Evolutionary conservation across 2,797 vertebrate species (phyloP), one percentile per base, ranked within the genome.

Genomic region (Darevskia nairensis): DNA sequence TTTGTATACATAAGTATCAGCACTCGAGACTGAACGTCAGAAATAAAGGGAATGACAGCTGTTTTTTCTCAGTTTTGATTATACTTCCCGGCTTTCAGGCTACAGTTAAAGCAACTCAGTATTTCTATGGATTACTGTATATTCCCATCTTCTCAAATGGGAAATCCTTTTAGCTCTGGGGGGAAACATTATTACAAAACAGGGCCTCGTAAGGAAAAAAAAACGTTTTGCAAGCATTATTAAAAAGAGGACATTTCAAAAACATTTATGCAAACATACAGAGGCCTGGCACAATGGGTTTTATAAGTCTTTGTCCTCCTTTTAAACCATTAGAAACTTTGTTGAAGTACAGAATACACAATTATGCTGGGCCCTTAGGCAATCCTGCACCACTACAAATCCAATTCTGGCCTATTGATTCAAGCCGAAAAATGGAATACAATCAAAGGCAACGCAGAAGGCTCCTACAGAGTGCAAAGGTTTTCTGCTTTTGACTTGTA

Each of bases 361-460:
- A 83, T 35, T 50, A 83, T 13, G 17, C 41, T 71, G 41, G 17
- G 17, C 44, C 25, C 29, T 32, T 46, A n/a, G 17, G 27, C 81
- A 83, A 83, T 69, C 32, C 23, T 83, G 4, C 15, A 72, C 27
- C 23, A n/a, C 84, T 44, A 83, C 23, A 81, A 17, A 83, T 81
- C 72, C 0, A 3, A 25, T 92, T 6, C 23, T 75, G 27, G 75
- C 76, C 90, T 84, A 80, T 19, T 19, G 35, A 0, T 32, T 92
- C 10, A 6, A 8, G 29, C 50, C 68, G 25, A 35, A 85, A 88
- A 88, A 79, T 8, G 80, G 29, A 86, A 89, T 50, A 29, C 76
- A 86, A 61, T 15, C 77, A 81, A 85, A 79, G 21, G 61, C 15
- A 81, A 3, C 41, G 82, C 35, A 68, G 21, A 55, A 79, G 75